Percentiles rank a stretch among this genome's conserved stretches.
These are phyloP conservation scores for Microctonus hyperodae DNA, from an alignment of 2,888 invertebrate genomes.

Conservation along the genomic window DNA sequence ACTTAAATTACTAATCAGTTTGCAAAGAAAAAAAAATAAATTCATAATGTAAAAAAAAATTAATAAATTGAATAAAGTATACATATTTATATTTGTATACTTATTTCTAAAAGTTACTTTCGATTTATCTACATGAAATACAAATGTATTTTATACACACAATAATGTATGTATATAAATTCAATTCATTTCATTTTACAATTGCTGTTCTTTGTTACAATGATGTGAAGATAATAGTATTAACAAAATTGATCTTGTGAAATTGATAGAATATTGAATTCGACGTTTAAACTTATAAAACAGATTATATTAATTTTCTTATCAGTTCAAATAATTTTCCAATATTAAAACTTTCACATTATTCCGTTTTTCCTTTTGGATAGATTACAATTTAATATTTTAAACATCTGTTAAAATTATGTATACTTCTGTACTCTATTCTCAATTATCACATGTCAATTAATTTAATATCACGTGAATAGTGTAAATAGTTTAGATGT, in stretches of 20 bases:
- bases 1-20: constrained; percentile 44
- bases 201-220: neutral
- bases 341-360: neutral
- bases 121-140: neutral
- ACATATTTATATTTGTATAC: neutral
- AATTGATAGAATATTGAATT: constrained; percentile 9
- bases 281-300: neutral
- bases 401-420: too few species aligned
- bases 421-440: too few species aligned
- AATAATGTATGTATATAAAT: too few species aligned
- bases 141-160: too few species aligned
- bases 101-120: neutral
- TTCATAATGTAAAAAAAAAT: neutral
- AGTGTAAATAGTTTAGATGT: too few species aligned
- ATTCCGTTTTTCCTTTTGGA: too few species aligned
- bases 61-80: neutral
- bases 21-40: neutral
- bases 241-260: neutral
- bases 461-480: too few species aligned
- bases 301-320: neutral
- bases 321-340: neutral
- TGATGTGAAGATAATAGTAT: neutral
- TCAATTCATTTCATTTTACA: neutral
- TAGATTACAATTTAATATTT: too few species aligned
- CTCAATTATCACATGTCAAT: too few species aligned